Conservation (phyloP, 2,113 vertebrate genomes). For the Syngnathoides biaculeatus region DNA sequence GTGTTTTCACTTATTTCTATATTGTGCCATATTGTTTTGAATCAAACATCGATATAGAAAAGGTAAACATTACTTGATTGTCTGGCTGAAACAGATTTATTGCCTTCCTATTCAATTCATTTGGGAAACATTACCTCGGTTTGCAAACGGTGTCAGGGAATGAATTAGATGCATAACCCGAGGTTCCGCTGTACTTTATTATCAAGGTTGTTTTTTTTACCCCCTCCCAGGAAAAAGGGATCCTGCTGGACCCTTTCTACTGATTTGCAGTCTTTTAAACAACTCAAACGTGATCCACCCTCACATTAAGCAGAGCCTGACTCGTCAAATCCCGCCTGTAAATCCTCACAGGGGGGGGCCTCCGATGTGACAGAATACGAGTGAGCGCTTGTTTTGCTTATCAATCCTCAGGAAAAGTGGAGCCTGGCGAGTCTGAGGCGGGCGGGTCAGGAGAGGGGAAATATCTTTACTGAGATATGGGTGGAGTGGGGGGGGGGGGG, state of each 20-base stretch:
- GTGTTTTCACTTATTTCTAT: too few species aligned
- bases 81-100: too few species aligned
- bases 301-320: conserved; percentile 1
- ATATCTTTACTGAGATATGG: conserved; percentile 33
- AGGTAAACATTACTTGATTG: too few species aligned
- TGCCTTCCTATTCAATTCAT: too few species aligned
- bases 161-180: too few species aligned
- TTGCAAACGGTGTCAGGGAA: too few species aligned
- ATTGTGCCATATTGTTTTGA: too few species aligned
- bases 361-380: conserved; percentile 1
- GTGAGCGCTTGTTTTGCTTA: conserved; percentile 9
- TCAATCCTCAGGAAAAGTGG: conserved; percentile 13
- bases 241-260: neutral
- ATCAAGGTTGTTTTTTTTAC: too few species aligned
- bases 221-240: too few species aligned
- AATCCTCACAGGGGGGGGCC: neutral
- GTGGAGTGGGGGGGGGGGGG: neutral
- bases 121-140: too few species aligned
- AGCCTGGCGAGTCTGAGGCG: neutral
- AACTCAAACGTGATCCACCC: neutral
- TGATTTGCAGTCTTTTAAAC: neutral
- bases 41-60: too few species aligned
- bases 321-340: neutral
- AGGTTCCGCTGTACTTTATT: too few species aligned
- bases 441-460: conserved; percentile 8